Conservation (phyloP, 2,888 invertebrate species). For the Drosophila basisetae region DNA sequence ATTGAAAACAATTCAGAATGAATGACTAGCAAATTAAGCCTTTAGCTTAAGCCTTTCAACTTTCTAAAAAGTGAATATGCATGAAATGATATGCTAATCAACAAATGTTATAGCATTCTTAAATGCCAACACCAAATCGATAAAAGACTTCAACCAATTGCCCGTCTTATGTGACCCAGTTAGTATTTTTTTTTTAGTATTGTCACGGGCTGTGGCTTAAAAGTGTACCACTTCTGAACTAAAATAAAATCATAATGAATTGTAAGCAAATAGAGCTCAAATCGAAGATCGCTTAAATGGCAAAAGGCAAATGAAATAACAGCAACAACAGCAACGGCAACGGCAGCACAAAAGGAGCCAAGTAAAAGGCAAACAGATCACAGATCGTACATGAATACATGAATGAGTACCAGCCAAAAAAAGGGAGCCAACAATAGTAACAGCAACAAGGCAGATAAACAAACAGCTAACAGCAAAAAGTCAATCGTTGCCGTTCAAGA, state of each 20-base stretch:
- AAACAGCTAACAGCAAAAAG: slow-evolving; percentile 65
- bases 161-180: slow-evolving; percentile 45
- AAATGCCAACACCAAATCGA: slow-evolving; percentile 24
- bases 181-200: slow-evolving; percentile 25
- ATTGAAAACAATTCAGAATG: neutral
- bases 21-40: slow-evolving; percentile 8
- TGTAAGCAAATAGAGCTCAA: slow-evolving; percentile 62
- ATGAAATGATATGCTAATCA: slow-evolving; percentile 50
- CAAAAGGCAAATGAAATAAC: slow-evolving; percentile 47
- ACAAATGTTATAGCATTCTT: slow-evolving; percentile 28
- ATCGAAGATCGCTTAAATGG: slow-evolving; percentile 62
- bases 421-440: slow-evolving; percentile 58
- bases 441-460: slow-evolving; percentile 41
- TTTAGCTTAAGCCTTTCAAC: slow-evolving; percentile 34
- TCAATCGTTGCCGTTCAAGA: slow-evolving; percentile 69
- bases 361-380: slow-evolving; percentile 66
- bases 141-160: slow-evolving; percentile 28
- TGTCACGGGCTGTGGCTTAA: slow-evolving; percentile 24
- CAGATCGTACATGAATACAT: slow-evolving; percentile 60
- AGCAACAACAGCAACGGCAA: slow-evolving; percentile 9
- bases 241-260: slow-evolving; percentile 67
- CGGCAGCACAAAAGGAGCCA: slow-evolving; percentile 42
- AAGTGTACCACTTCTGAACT: slow-evolving; percentile 46
- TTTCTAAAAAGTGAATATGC: slow-evolving; percentile 42
- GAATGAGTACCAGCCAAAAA: slow-evolving; percentile 52